Base-by-base conservation (phyloP, 1,140 invertebrate species). In the Schlechtendalia chinensis region DNA sequence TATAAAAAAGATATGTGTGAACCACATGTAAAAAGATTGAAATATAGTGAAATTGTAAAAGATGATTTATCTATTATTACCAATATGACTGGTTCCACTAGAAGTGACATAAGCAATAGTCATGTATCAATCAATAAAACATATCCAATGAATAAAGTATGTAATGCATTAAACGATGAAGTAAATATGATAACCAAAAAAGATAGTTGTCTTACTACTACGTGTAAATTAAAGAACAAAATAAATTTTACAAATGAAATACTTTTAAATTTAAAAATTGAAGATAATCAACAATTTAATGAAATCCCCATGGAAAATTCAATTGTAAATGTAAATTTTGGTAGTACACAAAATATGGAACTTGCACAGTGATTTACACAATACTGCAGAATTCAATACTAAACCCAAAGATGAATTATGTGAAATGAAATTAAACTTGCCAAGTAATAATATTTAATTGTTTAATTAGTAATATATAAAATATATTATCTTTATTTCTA, bases 401-500 rank as follows among this genome's bases (percentile, higher is more conserved):
- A 72, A n/a, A 17, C 27, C 5, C n/a, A 10, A 54, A 71, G 24
- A 71, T 27, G 24, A 71, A 29, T 2, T 19, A 6, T 19, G 19
- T 19, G 12, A 19, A 3, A 54, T 22, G 16, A n/a, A 54, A 29
- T 32, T 72, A n/a, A 72, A 72, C 17, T 1, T 72, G n/a, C 69
- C 69, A 54, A 72, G 69, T 72, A 72, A 53, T 54, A 5, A 17
- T 71, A n/a, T 54, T 67, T 67, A 63, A 69, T 47, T 50, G 24
- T 24, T 47, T 6, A 69, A 24, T 47, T 24, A 24, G 17, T 69
- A 17, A n/a, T n/a, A n/a, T 24, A 58, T 24, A n/a, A 39, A n/a
- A 8, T 8, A 19, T 19, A 12, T 72, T 72, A 5, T 71, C 16
- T 53, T 71, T 10, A 47, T 24, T 47, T 14, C 2, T n/a, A n/a